phyloP scores from a whole-genome alignment of 35 echinoderm and acorn worm genomes.

The Heliocidaris tuberculata region DNA sequence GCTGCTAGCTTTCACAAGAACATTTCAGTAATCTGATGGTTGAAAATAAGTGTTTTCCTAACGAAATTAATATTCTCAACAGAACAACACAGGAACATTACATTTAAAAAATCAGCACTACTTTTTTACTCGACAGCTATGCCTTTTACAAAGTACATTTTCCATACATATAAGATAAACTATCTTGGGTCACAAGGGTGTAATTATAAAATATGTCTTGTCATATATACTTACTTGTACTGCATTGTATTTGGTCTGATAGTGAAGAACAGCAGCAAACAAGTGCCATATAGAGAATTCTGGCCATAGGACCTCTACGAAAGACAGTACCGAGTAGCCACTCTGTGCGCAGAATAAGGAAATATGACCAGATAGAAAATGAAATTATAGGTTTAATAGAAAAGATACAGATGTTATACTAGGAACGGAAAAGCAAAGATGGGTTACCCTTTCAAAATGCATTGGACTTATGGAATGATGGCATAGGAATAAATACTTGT shows the following conservation, averaged over 20 bases:
- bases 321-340: conserved; percentile 90
- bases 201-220: neutral
- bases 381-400: too few relatives aligned
- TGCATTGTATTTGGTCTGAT: conserved; percentile 74
- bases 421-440: too few relatives aligned
- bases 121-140: too few relatives aligned
- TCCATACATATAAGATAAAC: too few relatives aligned
- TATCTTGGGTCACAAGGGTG: neutral
- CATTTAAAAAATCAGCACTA: too few relatives aligned
- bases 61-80: neutral
- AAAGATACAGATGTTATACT: too few relatives aligned
- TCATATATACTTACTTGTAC: conserved; percentile 58
- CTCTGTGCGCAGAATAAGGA: conserved; percentile 49
- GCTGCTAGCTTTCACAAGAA: neutral
- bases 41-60: too few relatives aligned
- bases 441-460: too few relatives aligned
- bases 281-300: conserved; percentile 99
- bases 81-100: neutral
- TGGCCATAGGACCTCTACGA: conserved; percentile 94
- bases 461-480: too few relatives aligned
- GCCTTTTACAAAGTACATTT: too few relatives aligned
- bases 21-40: too few relatives aligned
- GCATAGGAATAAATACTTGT: too few relatives aligned
- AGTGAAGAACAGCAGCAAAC: conserved; percentile 85
- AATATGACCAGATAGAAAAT: neutral